Evolutionary conservation across 2,888 invertebrate genomes (phyloP).

Genomic region (Esperia sulphurella): DNA sequence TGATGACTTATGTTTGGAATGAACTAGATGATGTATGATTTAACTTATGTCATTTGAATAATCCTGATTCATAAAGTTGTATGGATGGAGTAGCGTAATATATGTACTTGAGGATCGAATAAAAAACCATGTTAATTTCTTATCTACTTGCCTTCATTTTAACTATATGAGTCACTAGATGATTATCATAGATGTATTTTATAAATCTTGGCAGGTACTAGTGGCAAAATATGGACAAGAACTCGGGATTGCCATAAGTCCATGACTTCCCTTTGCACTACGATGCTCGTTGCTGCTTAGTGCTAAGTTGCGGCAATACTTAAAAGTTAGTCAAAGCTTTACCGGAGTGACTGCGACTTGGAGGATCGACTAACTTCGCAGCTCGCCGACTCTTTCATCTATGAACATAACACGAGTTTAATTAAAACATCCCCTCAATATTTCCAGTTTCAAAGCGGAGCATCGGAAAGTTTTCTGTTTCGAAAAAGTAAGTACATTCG

Average conservation of each 20-base stretch:
- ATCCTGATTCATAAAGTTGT: no score
- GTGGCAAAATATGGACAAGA: no score
- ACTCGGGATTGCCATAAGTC: not conserved
- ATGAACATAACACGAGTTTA: slow-evolving; percentile 51
- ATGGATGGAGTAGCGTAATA: no score
- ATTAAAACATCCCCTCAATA: slow-evolving; percentile 52
- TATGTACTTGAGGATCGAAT: no score
- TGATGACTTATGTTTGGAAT: no score
- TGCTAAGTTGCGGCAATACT: slow-evolving; percentile 7
- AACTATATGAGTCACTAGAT: no score
- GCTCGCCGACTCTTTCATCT: slow-evolving; percentile 25
- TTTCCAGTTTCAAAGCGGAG: slow-evolving; percentile 33
- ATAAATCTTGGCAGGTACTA: no score
- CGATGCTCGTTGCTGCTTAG: not conserved
- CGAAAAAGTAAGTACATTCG: slow-evolving; percentile 38
- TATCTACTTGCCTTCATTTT: no score
- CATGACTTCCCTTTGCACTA: not conserved
- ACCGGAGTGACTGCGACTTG: not conserved
- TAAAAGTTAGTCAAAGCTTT: slow-evolving; percentile 9
- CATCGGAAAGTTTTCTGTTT: slow-evolving; percentile 39
- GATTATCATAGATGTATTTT: no score
- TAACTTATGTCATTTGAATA: no score
- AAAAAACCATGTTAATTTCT: no score
- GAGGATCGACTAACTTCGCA: slow-evolving; percentile 4
- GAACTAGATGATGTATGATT: no score